Evolutionary conservation across 1,140 invertebrate genomes (phyloP).

Genomic region (Lucilia sericata): DNA sequence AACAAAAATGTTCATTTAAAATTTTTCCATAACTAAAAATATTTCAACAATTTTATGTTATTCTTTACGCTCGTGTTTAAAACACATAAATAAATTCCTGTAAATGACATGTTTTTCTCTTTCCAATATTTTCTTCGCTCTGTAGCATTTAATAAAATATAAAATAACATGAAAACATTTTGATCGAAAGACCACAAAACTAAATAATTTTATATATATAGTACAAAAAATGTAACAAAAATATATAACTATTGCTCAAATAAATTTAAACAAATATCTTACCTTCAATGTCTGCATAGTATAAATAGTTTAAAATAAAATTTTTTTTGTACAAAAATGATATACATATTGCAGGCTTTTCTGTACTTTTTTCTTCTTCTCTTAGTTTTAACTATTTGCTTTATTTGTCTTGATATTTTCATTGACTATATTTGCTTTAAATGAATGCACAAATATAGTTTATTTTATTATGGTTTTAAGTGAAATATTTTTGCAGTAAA

Average conservation of each 20-base stretch:
- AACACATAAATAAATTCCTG: too few species aligned
- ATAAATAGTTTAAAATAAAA: neutral
- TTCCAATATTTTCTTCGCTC: too few species aligned
- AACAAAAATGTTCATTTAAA: too few species aligned
- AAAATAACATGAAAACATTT: neutral
- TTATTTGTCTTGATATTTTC: neutral
- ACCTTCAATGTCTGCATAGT: conserved; percentile 4
- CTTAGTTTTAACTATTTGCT: too few species aligned
- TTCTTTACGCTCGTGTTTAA: too few species aligned
- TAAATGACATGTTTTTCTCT: too few species aligned
- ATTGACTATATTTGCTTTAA: conserved; percentile 5
- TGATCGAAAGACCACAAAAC: neutral
- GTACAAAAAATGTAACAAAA: neutral
- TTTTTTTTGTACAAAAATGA: neutral
- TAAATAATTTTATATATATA: conserved; percentile 3
- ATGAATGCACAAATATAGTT: neutral
- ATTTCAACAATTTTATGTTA: too few species aligned
- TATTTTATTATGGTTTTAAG: conserved; percentile 8
- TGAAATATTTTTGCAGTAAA: neutral
- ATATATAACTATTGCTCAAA: neutral
- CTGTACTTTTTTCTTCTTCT: too few species aligned
- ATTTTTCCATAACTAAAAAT: too few species aligned
- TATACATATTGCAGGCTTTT: neutral
- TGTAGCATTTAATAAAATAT: too few species aligned
- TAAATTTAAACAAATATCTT: neutral